Percentiles rank a stretch among this genome's conserved stretches.
These are phyloP conservation scores for Calosoma granatense DNA, from an alignment of 1,140 invertebrate species.

Conservation along the genomic window DNA sequence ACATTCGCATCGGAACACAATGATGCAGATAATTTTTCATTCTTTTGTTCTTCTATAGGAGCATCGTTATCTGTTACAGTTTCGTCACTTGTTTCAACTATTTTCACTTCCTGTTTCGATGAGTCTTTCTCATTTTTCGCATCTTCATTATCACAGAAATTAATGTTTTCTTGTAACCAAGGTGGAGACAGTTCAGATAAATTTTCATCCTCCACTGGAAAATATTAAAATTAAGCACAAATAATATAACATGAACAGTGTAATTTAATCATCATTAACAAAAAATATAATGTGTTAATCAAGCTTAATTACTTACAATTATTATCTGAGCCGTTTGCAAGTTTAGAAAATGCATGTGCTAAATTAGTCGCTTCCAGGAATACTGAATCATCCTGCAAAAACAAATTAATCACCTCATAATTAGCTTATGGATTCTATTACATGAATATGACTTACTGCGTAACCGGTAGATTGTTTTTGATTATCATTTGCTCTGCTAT, in stretches of 20 bases:
- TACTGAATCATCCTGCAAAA: slow-evolving; percentile 4
- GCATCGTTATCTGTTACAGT: too few relatives aligned
- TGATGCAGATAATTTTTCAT: not conserved
- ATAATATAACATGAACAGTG: too few relatives aligned
- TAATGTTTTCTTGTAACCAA: not conserved
- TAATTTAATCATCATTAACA: too few relatives aligned
- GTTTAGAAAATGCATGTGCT: not conserved
- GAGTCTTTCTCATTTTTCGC: too few relatives aligned
- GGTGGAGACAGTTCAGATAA: not conserved
- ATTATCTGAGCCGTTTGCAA: not conserved
- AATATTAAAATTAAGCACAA: not conserved
- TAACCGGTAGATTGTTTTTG: not conserved
- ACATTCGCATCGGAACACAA: not conserved
- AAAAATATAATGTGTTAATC: too few relatives aligned
- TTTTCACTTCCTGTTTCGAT: too few relatives aligned
- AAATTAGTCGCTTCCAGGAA: not conserved
- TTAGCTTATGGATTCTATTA: not conserved
- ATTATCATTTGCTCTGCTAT: not conserved
- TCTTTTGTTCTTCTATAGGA: not conserved
- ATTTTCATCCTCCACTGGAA: not conserved
- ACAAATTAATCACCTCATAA: not conserved
- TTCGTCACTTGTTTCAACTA: too few relatives aligned
- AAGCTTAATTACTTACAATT: not conserved
- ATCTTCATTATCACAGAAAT: not conserved
- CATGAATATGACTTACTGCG: not conserved